Percentiles rank a stretch among this genome's conserved stretches.
These are phyloP conservation scores for Platorchestia sp. DNA, from an alignment of 1,140 invertebrate species.

Conservation along the genomic window DNA sequence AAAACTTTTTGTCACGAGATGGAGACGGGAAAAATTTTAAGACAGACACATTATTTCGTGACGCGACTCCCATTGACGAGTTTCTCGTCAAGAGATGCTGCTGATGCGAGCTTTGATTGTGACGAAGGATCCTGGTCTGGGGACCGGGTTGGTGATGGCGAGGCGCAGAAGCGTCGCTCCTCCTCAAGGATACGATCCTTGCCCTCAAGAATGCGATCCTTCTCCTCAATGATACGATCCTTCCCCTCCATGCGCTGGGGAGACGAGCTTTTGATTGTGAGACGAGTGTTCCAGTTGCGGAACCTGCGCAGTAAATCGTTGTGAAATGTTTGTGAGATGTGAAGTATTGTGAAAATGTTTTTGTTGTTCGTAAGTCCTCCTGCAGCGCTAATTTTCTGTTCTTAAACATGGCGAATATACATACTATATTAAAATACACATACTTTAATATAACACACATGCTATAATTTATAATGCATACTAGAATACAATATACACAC, in stretches of 20 bases:
- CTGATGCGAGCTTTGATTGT: not conserved
- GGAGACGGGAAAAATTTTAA: not conserved
- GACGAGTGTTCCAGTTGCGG: conserved; percentile 58
- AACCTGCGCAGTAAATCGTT: not conserved
- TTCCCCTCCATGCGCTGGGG: not conserved
- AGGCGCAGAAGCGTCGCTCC: not conserved
- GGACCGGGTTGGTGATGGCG: not conserved
- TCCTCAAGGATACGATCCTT: not conserved
- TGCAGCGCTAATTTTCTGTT: too few species aligned
- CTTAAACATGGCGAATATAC: too few species aligned
- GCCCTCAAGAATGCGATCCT: not conserved
- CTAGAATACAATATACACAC: too few species aligned
- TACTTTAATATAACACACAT: too few species aligned
- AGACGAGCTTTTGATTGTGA: conserved; percentile 47
- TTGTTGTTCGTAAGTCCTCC: too few species aligned
- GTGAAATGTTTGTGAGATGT: too few species aligned
- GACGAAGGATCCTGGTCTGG: too few species aligned
- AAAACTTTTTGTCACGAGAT: too few species aligned
- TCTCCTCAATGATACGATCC: conserved; percentile 18
- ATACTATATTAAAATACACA: too few species aligned
- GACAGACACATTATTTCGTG: not conserved
- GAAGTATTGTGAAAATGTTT: too few species aligned
- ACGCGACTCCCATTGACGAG: not conserved
- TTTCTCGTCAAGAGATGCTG: not conserved
- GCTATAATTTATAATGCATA: too few species aligned